Conservation (phyloP, 2,888 invertebrate species). For the Rambutsinella grinnellia region DNA sequence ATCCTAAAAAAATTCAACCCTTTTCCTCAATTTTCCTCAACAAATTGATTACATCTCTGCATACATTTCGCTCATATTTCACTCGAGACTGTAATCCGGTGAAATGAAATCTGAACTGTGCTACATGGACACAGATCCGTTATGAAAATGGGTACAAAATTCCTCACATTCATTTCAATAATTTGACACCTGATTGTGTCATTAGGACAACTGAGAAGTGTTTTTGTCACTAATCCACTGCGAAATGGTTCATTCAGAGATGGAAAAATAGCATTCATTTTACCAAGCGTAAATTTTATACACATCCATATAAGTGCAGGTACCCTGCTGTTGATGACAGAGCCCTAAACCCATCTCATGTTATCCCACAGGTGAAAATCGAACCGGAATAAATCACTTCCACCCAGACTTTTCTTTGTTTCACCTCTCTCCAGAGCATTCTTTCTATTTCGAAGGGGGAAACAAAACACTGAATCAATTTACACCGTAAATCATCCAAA, state of each 20-base stretch:
- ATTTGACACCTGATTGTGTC: conserved; percentile 32
- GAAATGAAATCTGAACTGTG: background rate
- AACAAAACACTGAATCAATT: conserved; percentile 44
- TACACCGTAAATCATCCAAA: conserved; percentile 47
- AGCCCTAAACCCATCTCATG: background rate
- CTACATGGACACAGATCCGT: no score
- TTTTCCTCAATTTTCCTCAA: no score
- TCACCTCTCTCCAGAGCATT: conserved; percentile 5
- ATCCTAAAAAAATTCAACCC: background rate
- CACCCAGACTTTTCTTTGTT: conserved; percentile 21
- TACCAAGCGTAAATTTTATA: background rate
- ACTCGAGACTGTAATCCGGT: no score
- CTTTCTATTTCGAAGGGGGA: background rate
- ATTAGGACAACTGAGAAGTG: conserved; percentile 1
- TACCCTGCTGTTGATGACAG: conserved; percentile 34
- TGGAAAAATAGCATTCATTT: no score
- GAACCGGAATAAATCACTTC: conserved; percentile 39
- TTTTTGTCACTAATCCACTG: background rate
- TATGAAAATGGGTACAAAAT: background rate
- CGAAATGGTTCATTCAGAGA: background rate
- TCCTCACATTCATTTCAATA: conserved; percentile 1
- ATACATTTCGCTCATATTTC: no score
- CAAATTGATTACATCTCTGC: no score
- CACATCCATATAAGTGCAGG: background rate
- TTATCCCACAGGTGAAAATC: conserved; percentile 46